Evolutionary conservation across 2,888 invertebrate genomes (phyloP).

Genomic region (Ligdia adustata): DNA sequence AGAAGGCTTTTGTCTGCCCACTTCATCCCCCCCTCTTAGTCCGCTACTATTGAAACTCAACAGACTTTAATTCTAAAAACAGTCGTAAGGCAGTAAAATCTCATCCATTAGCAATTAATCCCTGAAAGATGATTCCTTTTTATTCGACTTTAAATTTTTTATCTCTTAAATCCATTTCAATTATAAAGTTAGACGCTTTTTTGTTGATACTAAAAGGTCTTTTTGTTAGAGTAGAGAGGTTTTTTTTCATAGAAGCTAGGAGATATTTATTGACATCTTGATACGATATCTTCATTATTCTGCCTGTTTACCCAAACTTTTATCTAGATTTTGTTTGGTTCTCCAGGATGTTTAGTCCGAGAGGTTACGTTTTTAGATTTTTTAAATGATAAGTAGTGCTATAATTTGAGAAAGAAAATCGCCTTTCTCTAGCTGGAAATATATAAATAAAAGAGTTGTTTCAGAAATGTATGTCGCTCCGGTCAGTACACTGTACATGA

Average conservation of each 20-base stretch:
- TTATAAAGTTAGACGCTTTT: slow-evolving; percentile 38
- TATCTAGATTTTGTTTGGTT: slow-evolving; percentile 26
- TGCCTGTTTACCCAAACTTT: slow-evolving; percentile 24
- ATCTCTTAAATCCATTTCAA: slow-evolving; percentile 37
- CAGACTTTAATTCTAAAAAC: slow-evolving; percentile 33
- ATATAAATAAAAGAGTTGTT: no score
- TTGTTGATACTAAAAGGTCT: slow-evolving; percentile 25
- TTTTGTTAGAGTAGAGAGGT: slow-evolving; percentile 15
- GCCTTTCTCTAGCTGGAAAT: no score
- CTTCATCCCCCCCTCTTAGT: no score
- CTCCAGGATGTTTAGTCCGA: slow-evolving; percentile 7
- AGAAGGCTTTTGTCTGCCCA: no score
- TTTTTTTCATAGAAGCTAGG: slow-evolving; percentile 23
- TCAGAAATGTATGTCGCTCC: no score
- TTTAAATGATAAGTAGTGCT: no score
- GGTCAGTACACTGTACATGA: no score
- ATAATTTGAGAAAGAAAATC: slow-evolving; percentile 2
- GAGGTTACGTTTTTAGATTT: slow-evolving; percentile 4
- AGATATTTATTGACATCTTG: slow-evolving; percentile 65
- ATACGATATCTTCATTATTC: slow-evolving; percentile 40
- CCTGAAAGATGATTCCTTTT: slow-evolving; percentile 48
- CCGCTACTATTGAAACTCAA: slow-evolving; percentile 29
- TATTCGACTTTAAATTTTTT: slow-evolving; percentile 43
- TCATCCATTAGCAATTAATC: slow-evolving; percentile 55
- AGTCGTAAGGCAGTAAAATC: slow-evolving; percentile 41